Percentiles rank a stretch among this genome's conserved stretches.
phyloP scores from a whole-genome alignment of 2,888 invertebrate genomes.

The Saturnia japonica region DNA sequence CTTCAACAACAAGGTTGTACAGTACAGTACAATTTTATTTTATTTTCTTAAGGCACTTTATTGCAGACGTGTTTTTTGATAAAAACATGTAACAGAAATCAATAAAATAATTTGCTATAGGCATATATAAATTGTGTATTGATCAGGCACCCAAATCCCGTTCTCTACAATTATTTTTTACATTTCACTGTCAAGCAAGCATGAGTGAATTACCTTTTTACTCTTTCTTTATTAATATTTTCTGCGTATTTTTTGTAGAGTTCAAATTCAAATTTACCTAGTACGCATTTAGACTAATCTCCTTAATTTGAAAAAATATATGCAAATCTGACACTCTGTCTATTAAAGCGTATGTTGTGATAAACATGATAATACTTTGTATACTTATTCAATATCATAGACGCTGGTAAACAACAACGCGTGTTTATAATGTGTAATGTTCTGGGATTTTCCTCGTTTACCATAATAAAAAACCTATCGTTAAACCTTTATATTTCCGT shows the following conservation, averaged over 20 bases:
- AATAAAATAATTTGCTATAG: background rate
- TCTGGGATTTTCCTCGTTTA: slow-evolving; percentile 14
- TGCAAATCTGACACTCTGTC: background rate
- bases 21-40: background rate
- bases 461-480: slow-evolving; percentile 10
- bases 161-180: too few relatives aligned
- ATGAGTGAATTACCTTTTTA: too few relatives aligned
- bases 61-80: background rate
- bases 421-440: slow-evolving; percentile 3
- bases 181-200: too few relatives aligned
- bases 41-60: background rate
- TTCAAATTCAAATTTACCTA: background rate
- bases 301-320: background rate
- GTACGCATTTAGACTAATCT: background rate
- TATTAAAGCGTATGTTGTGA: background rate
- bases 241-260: background rate
- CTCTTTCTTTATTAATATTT: background rate
- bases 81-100: background rate
- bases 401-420: background rate
- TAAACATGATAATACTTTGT: background rate
- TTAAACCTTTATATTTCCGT: slow-evolving; percentile 9
- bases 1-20: background rate
- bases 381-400: background rate
- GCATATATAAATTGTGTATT: too few relatives aligned
- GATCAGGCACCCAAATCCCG: too few relatives aligned